Conservation (phyloP, 1,140 invertebrate species). For the Kradibia gibbosae region DNA sequence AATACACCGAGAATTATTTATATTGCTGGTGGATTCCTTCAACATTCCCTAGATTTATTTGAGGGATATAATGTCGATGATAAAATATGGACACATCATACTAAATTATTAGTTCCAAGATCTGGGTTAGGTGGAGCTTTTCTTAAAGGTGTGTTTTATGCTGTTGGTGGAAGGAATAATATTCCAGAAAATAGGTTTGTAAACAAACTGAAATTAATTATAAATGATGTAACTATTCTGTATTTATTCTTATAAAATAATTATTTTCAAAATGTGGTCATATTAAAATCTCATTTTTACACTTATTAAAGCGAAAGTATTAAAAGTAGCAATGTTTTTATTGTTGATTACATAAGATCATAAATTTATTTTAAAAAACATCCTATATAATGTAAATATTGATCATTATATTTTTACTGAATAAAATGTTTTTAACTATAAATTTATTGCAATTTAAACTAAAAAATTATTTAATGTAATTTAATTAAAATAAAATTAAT, state of each 20-base stretch:
- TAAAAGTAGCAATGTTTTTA: too few species aligned
- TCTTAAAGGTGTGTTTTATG: conserved; percentile 89
- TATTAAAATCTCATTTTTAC: too few species aligned
- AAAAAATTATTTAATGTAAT: too few species aligned
- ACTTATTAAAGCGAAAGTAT: too few species aligned
- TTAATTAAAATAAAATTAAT: too few species aligned
- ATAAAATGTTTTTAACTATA: too few species aligned
- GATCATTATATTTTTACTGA: too few species aligned
- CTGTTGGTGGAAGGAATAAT: conserved; percentile 92
- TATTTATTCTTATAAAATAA: background rate
- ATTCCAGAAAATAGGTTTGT: conserved; percentile 76
- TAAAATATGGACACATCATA: conserved; percentile 85
- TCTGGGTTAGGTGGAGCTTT: conserved; percentile 92
- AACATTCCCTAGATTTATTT: conserved; percentile 87
- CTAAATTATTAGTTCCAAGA: conserved; percentile 84
- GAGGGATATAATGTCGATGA: conserved; percentile 92
- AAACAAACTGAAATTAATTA: background rate
- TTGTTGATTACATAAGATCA: too few species aligned
- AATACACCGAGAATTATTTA: conserved; percentile 91
- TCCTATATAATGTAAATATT: too few species aligned
- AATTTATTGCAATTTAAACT: too few species aligned
- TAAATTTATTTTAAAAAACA: too few species aligned
- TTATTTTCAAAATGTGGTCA: background rate
- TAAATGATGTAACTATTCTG: background rate
- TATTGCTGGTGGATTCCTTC: conserved; percentile 90